Evolutionary conservation across 2,113 vertebrate species (phyloP), one percentile per base, ranked within the genome.

Genomic region (Dromas ardeola): DNA sequence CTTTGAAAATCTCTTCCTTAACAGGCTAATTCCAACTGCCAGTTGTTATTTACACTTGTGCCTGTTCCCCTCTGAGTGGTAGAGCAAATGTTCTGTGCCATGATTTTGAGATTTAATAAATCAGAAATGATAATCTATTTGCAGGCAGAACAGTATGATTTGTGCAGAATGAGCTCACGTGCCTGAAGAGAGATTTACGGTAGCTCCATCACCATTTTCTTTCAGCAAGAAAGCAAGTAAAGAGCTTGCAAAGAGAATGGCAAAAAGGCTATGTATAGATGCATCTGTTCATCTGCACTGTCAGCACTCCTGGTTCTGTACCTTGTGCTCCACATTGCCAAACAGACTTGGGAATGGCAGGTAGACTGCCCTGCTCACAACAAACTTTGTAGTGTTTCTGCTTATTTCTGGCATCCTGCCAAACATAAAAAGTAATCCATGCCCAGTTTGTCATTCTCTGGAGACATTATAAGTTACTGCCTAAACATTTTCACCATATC

Each of bases 31-130:
- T 96, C 34, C 47, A 85, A 15, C 81, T 86, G 78, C 56, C 90
- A 91, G 34, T 82, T 95, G 70, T 91, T 95, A 93, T 91, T 97
- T 94, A 81, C 67, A 62, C 50, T 87, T 61, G 32, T 79, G 65
- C 62, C 49, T 91, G 25, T 69, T 91, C 49, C 66, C 30, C 23
- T 87, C 85, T 79, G 53, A 94, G 49, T 77, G 53, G 52, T 67
- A 79, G 10, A 93, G 70, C 30, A 96, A 94, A 93, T 40, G 14
- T 67, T 89, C 70, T 85, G 0, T 32, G 29, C 49, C 59, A 30
- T 66, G 36, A 73, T 53, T 67, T 26, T 56, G 52, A 93, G 78
- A 89, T 67, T 59, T 27, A 82, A 93, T 88, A 90, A 82, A 85
- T 65, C 67, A 72, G 53, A 89, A 81, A 69, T 67, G 4, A 87